Percentiles rank a stretch among this genome's conserved stretches.
Conservation (phyloP, 2,113 vertebrate species). For the Cairina moschata region DNA sequence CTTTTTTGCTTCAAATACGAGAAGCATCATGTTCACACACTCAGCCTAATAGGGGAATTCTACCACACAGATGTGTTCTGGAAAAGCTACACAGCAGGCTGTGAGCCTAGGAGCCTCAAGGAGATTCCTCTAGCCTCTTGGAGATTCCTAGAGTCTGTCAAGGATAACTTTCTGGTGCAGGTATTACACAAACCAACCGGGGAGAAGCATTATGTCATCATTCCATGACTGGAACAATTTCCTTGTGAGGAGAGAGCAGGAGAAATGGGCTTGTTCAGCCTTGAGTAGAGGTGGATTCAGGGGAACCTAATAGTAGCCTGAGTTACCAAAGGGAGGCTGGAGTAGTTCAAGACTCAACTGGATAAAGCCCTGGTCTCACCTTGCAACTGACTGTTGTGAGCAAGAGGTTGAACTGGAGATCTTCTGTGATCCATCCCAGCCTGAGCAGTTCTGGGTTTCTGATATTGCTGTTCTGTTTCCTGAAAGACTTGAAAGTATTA, state of each 20-base stretch:
- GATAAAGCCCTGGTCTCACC: not conserved
- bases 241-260: not conserved
- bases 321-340: accelerated
- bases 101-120: too few relatives aligned
- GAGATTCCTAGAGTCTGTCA: too few relatives aligned
- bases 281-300: not conserved
- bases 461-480: not conserved
- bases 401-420: not conserved
- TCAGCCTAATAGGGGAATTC: too few relatives aligned
- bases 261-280: not conserved
- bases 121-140: too few relatives aligned
- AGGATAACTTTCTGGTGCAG: too few relatives aligned
- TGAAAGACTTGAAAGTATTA: not conserved
- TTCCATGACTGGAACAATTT: accelerated
- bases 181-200: too few relatives aligned
- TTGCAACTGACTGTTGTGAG: not conserved
- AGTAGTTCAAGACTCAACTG: not conserved
- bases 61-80: too few relatives aligned
- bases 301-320: not conserved
- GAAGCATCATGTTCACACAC: too few relatives aligned
- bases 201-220: too few relatives aligned
- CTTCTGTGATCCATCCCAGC: not conserved
- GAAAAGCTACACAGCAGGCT: too few relatives aligned
- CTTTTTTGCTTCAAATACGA: too few relatives aligned
- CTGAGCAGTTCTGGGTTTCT: not conserved